Conservation (phyloP, 2,888 invertebrate genomes). For the Saturnia pavonia region DNA sequence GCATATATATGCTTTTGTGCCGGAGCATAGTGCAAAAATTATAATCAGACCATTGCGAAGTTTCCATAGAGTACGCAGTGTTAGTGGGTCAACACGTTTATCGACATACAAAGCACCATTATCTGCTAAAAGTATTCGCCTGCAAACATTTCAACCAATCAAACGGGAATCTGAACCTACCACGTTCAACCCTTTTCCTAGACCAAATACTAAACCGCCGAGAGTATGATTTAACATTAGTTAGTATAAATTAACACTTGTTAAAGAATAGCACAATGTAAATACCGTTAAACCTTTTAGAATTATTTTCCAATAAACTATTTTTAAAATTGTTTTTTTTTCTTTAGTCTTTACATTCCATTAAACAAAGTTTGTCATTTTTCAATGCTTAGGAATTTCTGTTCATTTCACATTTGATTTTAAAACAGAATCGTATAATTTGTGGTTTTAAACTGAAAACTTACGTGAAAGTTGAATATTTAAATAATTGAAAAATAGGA, state of each 20-base stretch:
- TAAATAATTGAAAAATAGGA: too few species aligned
- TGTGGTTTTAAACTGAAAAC: neutral
- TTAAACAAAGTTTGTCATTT: neutral
- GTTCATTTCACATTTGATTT: neutral
- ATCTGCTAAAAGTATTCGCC: constrained; percentile 33
- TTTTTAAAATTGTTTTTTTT: constrained; percentile 8
- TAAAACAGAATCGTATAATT: neutral
- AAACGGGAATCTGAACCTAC: constrained; percentile 62
- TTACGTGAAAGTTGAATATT: neutral
- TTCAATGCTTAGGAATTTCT: neutral
- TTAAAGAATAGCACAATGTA: constrained; percentile 54
- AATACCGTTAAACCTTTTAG: constrained; percentile 38
- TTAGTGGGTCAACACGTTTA: constrained; percentile 43
- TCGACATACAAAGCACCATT: constrained; percentile 44
- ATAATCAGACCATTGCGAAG: constrained; percentile 58
- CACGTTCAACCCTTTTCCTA: constrained; percentile 57
- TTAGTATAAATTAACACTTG: constrained; percentile 47
- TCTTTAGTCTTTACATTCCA: neutral
- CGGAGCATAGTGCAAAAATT: constrained; percentile 55
- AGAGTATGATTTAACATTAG: constrained; percentile 42
- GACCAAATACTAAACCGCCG: constrained; percentile 59
- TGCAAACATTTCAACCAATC: constrained; percentile 43
- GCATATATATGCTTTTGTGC: constrained; percentile 62
- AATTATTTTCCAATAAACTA: constrained; percentile 34
- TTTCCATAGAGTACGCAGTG: constrained; percentile 43